Evolutionary conservation across 92 coral and sea anemone species (phyloP), one percentile per base, ranked within the genome.

Genomic region (Phenganax subtilis): DNA sequence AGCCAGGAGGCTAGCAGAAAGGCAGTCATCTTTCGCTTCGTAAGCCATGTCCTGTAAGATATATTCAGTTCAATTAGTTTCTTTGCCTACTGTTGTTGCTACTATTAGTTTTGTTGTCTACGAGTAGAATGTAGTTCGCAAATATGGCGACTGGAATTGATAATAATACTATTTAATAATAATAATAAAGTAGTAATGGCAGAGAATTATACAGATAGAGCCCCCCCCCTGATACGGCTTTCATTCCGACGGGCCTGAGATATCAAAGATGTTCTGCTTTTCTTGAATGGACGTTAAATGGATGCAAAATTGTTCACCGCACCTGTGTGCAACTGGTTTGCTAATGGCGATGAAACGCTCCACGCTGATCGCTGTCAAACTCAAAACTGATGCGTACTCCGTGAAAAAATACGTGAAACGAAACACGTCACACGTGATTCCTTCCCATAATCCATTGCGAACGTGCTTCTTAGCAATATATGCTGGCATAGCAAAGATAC

Each of bases 371-470:
- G 93, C 93, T 55, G 86, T 88, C 56, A 96, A 84, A 69, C 99
- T 96, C 70, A 96, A 85, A 25, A 96, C 87, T 8, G 99, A 96
- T 0, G 99, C 96, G 72, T 96, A 96, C 55, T 97, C 97, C 31
- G 96, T 90, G 69, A 96, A 85, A 84, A 96, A 96, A 84, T 96
- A 96, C 12, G 99, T 90, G 57, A 87, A 86, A 25, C 97, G 90
- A 80, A 89, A 89, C 37, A 84, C 55, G 70, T 87, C 90, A 47
- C 92, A 91, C 12, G 87, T 83, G 61, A 87, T 51, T 8, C 83
- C 91, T 11, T 84, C 77, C 67, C 61, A 63, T 56, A 80, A 83
- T 17, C 84, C 66, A 57, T 84, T 80, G n/a, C 77, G 65, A 12
- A 96, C 87, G 85, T 87, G 87, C 85, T 96, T 96, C 82, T 92